Base-by-base conservation (phyloP, 2,888 invertebrate species). In the Zygogramma bicolorata region DNA sequence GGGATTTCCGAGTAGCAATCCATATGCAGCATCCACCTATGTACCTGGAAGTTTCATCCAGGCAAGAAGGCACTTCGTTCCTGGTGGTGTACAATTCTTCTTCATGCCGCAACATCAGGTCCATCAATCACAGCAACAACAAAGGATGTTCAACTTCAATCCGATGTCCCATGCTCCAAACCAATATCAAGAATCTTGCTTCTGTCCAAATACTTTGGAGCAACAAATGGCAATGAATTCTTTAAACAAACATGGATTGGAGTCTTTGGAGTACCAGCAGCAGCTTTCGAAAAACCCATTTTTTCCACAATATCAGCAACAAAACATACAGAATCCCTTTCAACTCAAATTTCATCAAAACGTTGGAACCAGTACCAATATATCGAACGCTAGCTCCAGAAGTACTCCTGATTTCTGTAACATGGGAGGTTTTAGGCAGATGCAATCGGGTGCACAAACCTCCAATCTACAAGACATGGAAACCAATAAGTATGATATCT, bases 331-430 rank as follows among this genome's bases (percentile, higher is more conserved):
- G 8, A 13, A 25, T 22, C 82, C 81, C 1, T 82, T 78, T 71
- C 67, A 79, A 53, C 73, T 83, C 27, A 77, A 77, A 57, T 82
- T 84, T 73, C 82, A 82, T 71, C 62, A 67, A 38, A 80, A 81
- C 70, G 71, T 53, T n/a, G 77, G 78, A 49, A 82, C 82, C 7
- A 81, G 81, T n/a, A 72, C 80, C 0, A 81, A 82, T 27, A 7
- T 29, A 10, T 18, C 29, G 31, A 49, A 63, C 38, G 25, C 38
- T 18, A 40, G 53, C 73, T 62, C 75, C 70, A 40, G 53, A 57
- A 53, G 68, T 10, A 69, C 25, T 22, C 74, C 77, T 25, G 78
- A 79, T 70, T 77, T 78, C 10, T 63, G 13, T 38, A 76, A 75
- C 66, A 57, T 72, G 58, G 60, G 65, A 40, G 72, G 76, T 29